Base-by-base conservation (phyloP, 2,113 vertebrate species). In the Halcyon malimbica region DNA sequence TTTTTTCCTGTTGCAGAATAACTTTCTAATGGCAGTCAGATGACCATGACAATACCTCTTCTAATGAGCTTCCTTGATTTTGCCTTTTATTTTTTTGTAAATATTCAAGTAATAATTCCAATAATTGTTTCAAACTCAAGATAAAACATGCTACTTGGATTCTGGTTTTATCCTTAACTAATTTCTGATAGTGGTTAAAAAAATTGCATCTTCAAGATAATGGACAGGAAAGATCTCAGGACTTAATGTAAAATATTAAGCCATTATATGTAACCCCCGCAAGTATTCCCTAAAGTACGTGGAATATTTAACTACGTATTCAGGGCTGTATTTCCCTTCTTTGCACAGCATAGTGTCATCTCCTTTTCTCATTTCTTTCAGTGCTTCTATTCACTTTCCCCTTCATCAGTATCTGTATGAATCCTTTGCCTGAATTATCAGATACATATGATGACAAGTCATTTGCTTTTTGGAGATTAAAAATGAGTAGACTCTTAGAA, bases 381-480 rank as follows among this genome's bases (percentile, higher is more conserved):
- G 37, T 79, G 44, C 25, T 80, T 33, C 56, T 91, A 63, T 84
- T 78, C 51, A n/a, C 48, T 70, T 94, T 75, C 28, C 51, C 20
- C 28, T 75, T 94, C 28, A 23, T 15, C 9, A 5, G 33, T 53
- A 73, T n/a, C 69, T 83, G 20, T 48, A 82, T 37, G 48, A 90
- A 86, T 20, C 6, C 5, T 68, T 81, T 89, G 60, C 57, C 57
- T 74, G 50, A 93, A 90, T 81, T 89, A 87, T 71, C 78, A 91
- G 87, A 64, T 60, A 50, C n/a, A 26, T 28, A 59, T 56, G 41
- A 64, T 50, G 37, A 84, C 39, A 74, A 67, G 28, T 51, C 23
- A 84, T 83, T 89, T 92, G 31, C 19, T 86, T 76, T 83, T 64
- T 81, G 53, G 53, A 89, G 65, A 79, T 73, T 60, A 94, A 89